Evolutionary conservation across 2,888 invertebrate genomes (phyloP).

Genomic region (Drosophila paranaensis): DNA sequence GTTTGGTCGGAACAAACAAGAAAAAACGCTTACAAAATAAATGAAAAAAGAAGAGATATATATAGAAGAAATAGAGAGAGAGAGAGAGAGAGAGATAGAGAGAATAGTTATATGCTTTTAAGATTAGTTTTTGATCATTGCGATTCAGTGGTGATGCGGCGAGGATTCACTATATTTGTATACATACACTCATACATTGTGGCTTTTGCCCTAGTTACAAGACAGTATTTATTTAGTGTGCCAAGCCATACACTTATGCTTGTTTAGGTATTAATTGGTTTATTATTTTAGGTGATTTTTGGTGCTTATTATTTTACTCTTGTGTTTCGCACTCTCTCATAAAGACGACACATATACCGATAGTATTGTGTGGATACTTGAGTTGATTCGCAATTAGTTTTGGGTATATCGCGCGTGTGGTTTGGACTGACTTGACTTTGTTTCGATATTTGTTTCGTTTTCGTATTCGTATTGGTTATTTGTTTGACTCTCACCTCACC

Average conservation of each 20-base stretch:
- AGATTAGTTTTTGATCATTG: slow-evolving; percentile 64
- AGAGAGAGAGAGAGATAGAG: slow-evolving; percentile 72
- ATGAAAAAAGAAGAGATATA: slow-evolving; percentile 59
- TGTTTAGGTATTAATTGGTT: slow-evolving; percentile 12
- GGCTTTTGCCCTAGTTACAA: slow-evolving; percentile 48
- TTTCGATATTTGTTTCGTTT: slow-evolving; percentile 38
- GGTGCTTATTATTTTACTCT: slow-evolving; percentile 8
- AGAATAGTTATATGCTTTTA: slow-evolving; percentile 75
- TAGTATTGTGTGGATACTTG: slow-evolving; percentile 38
- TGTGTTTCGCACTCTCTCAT: slow-evolving; percentile 37
- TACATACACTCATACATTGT: slow-evolving; percentile 49
- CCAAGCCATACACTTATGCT: slow-evolving; percentile 10
- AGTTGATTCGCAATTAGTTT: slow-evolving; percentile 45
- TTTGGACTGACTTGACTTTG: slow-evolving; percentile 56
- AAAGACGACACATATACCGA: slow-evolving; percentile 30
- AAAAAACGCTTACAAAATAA: slow-evolving; percentile 70
- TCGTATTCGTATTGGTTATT: slow-evolving; percentile 47
- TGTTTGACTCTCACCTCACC: slow-evolving; percentile 82
- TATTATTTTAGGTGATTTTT: slow-evolving; percentile 19
- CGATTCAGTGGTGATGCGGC: slow-evolving; percentile 56
- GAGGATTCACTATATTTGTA: slow-evolving; percentile 50
- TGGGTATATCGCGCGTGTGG: slow-evolving; percentile 50
- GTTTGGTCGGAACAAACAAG: slow-evolving; percentile 68
- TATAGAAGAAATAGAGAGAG: slow-evolving; percentile 69
- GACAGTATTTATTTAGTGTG: neutral